Conservation (phyloP, 2,888 invertebrate genomes). For the Trichogramma evanescens region DNA sequence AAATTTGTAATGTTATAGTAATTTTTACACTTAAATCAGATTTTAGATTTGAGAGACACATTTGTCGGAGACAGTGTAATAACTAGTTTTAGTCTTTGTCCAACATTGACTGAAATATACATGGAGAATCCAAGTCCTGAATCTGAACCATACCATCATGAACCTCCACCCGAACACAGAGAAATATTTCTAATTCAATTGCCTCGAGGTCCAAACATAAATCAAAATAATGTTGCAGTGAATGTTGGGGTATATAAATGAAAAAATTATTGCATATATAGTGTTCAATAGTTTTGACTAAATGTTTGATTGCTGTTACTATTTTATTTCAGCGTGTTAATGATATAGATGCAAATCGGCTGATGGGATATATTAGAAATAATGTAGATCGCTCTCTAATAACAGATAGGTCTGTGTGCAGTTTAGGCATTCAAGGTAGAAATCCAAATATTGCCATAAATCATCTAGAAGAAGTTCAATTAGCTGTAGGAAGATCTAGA, state of each 20-base stretch:
- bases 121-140: slow-evolving; percentile 47
- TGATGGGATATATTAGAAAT: slow-evolving; percentile 18
- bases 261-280: no score
- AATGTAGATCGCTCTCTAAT: slow-evolving; percentile 28
- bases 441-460: slow-evolving; percentile 31
- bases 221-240: slow-evolving; percentile 14
- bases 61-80: slow-evolving; percentile 55
- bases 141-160: slow-evolving; percentile 27
- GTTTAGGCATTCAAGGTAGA: slow-evolving; percentile 34
- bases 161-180: slow-evolving; percentile 25
- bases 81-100: slow-evolving; percentile 53
- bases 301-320: no score
- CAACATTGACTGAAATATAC: slow-evolving; percentile 50
- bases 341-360: slow-evolving; percentile 8
- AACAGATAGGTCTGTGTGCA: slow-evolving; percentile 41
- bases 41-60: slow-evolving; percentile 52
- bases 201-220: slow-evolving; percentile 11
- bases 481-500: slow-evolving; percentile 33
- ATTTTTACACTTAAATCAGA: slow-evolving; percentile 11
- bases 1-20: slow-evolving; percentile 2
- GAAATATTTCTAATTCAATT: slow-evolving; percentile 17
- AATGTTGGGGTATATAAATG: slow-evolving; percentile 11
- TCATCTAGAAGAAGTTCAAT: slow-evolving; percentile 31
- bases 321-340: slow-evolving; percentile 13
- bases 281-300: background rate